Evolutionary conservation across 2,888 invertebrate species (phyloP).

Genomic region (Caenorhabditis sp.): DNA sequence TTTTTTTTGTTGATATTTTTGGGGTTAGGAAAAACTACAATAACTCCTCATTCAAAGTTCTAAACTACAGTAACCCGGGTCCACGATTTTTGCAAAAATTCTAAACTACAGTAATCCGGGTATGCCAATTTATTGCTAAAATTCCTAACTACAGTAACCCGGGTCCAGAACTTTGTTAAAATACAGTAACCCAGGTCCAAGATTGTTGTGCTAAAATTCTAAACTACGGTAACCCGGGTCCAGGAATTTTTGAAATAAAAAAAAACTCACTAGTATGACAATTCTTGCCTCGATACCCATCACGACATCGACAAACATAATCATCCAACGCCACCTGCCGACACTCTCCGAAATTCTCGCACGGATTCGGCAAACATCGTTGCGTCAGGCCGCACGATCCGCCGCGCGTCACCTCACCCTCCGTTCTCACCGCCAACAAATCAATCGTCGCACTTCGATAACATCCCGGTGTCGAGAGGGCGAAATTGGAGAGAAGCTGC

Average conservation of each 20-base stretch:
- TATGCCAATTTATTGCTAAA: too few relatives aligned
- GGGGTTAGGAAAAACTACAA: background rate
- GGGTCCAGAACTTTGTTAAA: too few relatives aligned
- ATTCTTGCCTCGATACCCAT: conserved; percentile 60
- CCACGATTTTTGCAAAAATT: too few relatives aligned
- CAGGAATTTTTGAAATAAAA: too few relatives aligned
- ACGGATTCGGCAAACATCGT: conserved; percentile 64
- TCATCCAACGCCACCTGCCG: conserved; percentile 52
- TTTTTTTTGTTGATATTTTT: background rate
- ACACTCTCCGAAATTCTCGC: conserved; percentile 63
- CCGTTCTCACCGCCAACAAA: conserved; percentile 50
- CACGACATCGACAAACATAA: conserved; percentile 57
- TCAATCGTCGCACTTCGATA: conserved; percentile 67
- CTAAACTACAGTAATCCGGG: too few relatives aligned
- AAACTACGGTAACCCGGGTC: too few relatives aligned
- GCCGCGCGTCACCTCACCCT: conserved; percentile 53
- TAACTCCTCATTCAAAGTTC: too few relatives aligned
- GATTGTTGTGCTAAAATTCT: too few relatives aligned
- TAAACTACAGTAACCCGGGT: too few relatives aligned
- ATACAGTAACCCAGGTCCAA: too few relatives aligned
- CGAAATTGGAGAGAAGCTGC: conserved; percentile 55
- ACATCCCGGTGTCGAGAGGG: conserved; percentile 58
- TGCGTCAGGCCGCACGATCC: conserved; percentile 55
- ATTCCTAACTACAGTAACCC: too few relatives aligned
- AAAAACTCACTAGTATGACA: conserved; percentile 62